These are phyloP conservation scores for Lobophora halterata DNA, from an alignment of 2,888 invertebrate species.

Conservation along the genomic window DNA sequence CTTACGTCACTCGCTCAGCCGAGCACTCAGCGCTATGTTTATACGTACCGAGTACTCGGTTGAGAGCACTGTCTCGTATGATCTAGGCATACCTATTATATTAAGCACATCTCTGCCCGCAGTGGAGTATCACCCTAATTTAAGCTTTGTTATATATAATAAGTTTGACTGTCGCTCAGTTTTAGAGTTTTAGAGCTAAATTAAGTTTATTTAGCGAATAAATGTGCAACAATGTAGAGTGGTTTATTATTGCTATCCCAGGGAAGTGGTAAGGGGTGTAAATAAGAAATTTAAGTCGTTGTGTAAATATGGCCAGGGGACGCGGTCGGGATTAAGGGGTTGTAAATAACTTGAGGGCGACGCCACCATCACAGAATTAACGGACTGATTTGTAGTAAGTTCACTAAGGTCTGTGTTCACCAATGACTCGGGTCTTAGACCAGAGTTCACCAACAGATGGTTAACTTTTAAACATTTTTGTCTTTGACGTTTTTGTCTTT, in stretches of 20 bases:
- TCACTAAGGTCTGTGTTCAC: too few species aligned
- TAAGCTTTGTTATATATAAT: constrained; percentile 7
- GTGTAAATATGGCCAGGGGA: constrained; percentile 35
- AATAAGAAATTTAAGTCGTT: constrained; percentile 36
- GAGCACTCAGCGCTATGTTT: too few species aligned
- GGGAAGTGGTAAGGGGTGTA: constrained; percentile 27
- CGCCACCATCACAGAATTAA: constrained; percentile 8
- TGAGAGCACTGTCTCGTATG: too few species aligned
- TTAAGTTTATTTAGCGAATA: constrained; percentile 22
- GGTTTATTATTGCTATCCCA: constrained; percentile 17
- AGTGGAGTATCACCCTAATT: too few species aligned
- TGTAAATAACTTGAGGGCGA: constrained; percentile 33
- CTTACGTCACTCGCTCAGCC: too few species aligned
- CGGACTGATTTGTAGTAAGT: not conserved
- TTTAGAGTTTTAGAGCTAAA: constrained; percentile 9
- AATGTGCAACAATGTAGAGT: constrained; percentile 15
- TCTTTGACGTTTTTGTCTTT: too few species aligned
- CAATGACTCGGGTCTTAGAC: too few species aligned
- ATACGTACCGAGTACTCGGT: too few species aligned
- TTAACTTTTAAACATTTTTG: too few species aligned
- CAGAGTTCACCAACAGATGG: too few species aligned
- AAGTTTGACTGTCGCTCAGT: constrained; percentile 28
- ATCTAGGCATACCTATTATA: too few species aligned
- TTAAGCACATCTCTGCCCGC: too few species aligned
- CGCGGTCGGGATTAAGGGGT: constrained; percentile 30